Base-by-base conservation (phyloP, 2,113 vertebrate genomes). In the Canis aureus region DNA sequence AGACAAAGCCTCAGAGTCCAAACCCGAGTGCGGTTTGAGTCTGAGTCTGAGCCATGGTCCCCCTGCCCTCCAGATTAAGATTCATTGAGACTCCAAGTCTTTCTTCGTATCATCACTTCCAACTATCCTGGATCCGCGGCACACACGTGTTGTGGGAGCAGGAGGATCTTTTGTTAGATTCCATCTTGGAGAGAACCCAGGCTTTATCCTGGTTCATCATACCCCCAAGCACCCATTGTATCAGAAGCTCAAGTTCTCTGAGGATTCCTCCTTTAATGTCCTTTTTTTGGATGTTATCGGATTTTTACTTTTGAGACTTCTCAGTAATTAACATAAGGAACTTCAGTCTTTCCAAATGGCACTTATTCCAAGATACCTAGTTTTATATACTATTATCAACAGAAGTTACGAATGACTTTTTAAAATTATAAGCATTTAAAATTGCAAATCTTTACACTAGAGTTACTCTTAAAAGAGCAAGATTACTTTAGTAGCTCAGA, bases 201-300 rank as follows among this genome's bases (percentile, higher is more conserved):
- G 4, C 10, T 32, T 71, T n/a, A 10, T 27, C 11, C 93, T 85
- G 32, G 2, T 49, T 13, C 49, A 27, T 20, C 76, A 8, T 6
- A 53, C 1, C 1, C 1, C 1, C 29, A 29, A 0, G 8, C 2
- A 49, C 8, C 22, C 10, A n/a, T 35, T 3, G 11, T 29, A 1
- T 13, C 19, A 81, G 23, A 51, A 49, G 3, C 6, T 62, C 32
- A 62, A n/a, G n/a, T 51, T 81, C 12, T 92, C 1, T 22, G 15
- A 93, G 62, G 9, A 16, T 25, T 78, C 0, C 4, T 49, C 19
- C 17, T 85, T 87, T 51, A 62, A 57, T 19, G 23, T 92, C 29
- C 17, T 38, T 43, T 29, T 53, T 29, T 66, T 2, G 0, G 81
- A 4, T 59, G 19, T 83, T 81, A 64, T 38, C 2, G 29, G 17